A percentile compares a stretch with the other conserved stretches of the same genome.
Conservation (phyloP, 2,888 invertebrate species). For the Ectemnius continuus region DNA sequence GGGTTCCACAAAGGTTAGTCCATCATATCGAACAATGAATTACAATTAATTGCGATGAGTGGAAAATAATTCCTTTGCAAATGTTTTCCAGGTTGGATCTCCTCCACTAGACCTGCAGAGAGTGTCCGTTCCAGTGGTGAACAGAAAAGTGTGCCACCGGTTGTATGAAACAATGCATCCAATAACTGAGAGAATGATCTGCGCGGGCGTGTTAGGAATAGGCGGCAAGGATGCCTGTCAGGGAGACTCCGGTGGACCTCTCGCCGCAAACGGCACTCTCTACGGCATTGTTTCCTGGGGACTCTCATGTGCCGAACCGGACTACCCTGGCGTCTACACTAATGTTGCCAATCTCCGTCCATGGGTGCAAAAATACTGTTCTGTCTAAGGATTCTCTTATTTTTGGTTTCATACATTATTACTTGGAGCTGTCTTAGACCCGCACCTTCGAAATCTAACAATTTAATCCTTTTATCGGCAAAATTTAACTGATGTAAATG, state of each 20-base stretch:
- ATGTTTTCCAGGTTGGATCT: conserved; percentile 47
- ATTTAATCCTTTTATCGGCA: no score
- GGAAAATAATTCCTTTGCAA: neutral
- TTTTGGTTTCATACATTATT: neutral
- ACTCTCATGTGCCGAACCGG: conserved; percentile 78
- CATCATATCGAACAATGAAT: no score
- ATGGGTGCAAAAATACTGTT: conserved; percentile 57
- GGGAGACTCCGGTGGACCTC: conserved; percentile 81
- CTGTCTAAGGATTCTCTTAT: conserved; percentile 24
- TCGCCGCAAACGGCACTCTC: conserved; percentile 76
- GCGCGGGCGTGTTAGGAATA: conserved; percentile 80
- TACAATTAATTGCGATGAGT: no score
- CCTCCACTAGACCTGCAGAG: conserved; percentile 78
- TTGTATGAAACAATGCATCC: conserved; percentile 76
- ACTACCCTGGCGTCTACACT: conserved; percentile 81
- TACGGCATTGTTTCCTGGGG: conserved; percentile 81
- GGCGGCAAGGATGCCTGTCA: conserved; percentile 81
- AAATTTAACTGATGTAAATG: no score
- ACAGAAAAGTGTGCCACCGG: conserved; percentile 74
- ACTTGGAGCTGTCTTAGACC: no score
- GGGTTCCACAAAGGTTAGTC: conserved; percentile 60
- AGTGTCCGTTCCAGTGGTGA: conserved; percentile 78
- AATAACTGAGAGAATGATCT: conserved; percentile 81
- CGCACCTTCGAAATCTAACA: no score
- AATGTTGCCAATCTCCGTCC: conserved; percentile 73